Percentiles rank a stretch among this genome's conserved stretches.
These are phyloP conservation scores for Xyrichtys novacula DNA, from an alignment of 2,797 vertebrate genomes.

Conservation along the genomic window DNA sequence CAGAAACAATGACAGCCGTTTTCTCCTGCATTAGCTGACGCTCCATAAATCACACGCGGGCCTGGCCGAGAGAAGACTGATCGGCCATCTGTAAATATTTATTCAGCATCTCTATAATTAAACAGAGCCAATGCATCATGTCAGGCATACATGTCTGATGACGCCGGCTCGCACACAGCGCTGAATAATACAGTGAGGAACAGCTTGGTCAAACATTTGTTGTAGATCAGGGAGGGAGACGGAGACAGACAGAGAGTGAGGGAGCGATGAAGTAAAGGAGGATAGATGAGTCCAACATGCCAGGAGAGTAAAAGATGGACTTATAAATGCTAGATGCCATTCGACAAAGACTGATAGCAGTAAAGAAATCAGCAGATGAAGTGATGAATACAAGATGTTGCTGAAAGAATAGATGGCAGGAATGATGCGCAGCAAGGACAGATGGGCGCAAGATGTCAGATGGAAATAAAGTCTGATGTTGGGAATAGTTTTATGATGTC, in stretches of 20 bases:
- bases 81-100: constrained; percentile 86
- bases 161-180: constrained; percentile 57
- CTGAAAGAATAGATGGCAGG: constrained; percentile 4
- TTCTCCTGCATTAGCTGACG: constrained; percentile 68
- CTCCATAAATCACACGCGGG: constrained; percentile 81
- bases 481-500: constrained; percentile 44
- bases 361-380: constrained; percentile 45
- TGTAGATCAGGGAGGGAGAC: constrained; percentile 51
- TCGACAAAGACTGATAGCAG: constrained; percentile 49
- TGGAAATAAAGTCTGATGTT: constrained; percentile 17
- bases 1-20: constrained; percentile 59
- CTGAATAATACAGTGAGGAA: constrained; percentile 77
- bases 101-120: constrained; percentile 85
- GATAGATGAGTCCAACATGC: constrained; percentile 57
- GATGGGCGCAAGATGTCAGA: constrained; percentile 52
- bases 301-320: constrained; percentile 43
- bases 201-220: constrained; percentile 84
- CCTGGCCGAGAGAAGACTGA: constrained; percentile 69
- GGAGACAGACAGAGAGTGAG: constrained; percentile 16
- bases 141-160: constrained; percentile 73
- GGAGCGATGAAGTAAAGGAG: constrained; percentile 27
- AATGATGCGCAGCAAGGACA: constrained; percentile 40
- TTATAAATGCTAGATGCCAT: constrained; percentile 66
- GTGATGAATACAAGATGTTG: constrained; percentile 61
- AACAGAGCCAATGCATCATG: constrained; percentile 82